These are phyloP conservation scores for Tangara arthus DNA, from an alignment of 2,797 vertebrate species.

Conservation along the genomic window DNA sequence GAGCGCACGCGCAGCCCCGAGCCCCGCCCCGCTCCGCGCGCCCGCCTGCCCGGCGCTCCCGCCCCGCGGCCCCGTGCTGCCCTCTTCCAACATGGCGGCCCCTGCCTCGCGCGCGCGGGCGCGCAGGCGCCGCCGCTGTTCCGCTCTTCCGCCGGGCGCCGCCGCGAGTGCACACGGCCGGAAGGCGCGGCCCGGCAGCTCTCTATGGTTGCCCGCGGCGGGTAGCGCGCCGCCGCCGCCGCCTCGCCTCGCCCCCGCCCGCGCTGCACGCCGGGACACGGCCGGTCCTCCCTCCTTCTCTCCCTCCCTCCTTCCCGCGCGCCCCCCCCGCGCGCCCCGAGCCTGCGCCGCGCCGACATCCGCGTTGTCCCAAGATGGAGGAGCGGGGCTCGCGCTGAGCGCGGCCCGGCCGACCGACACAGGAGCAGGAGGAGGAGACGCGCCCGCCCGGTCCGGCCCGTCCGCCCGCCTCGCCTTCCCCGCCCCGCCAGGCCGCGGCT, in stretches of 20 bases:
- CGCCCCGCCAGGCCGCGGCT: neutral
- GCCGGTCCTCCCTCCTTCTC: neutral
- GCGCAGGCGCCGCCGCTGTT: neutral
- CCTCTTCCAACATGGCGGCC: neutral
- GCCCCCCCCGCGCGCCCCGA: conserved; percentile 23
- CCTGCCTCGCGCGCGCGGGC: fast-evolving
- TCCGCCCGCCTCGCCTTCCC: neutral
- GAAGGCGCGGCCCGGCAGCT: neutral
- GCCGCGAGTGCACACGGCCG: neutral
- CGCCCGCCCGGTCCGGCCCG: neutral
- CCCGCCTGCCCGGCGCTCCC: neutral
- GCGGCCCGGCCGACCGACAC: neutral
- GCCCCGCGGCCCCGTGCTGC: fast-evolving
- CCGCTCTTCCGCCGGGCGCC: neutral
- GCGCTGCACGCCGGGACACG: conserved; percentile 68
- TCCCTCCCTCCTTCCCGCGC: neutral
- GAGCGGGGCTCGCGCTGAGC: conserved; percentile 59
- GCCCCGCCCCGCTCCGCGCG: neutral
- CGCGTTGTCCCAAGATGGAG: conserved; percentile 73
- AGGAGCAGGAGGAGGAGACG: neutral
- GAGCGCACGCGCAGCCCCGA: neutral
- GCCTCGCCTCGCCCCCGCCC: neutral
- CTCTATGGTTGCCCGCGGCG: conserved; percentile 24
- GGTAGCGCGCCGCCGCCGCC: neutral
- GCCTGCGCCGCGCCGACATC: conserved; percentile 64